Evolutionary conservation across 1,140 invertebrate genomes (phyloP).

Genomic region (Batillaria attramentaria): DNA sequence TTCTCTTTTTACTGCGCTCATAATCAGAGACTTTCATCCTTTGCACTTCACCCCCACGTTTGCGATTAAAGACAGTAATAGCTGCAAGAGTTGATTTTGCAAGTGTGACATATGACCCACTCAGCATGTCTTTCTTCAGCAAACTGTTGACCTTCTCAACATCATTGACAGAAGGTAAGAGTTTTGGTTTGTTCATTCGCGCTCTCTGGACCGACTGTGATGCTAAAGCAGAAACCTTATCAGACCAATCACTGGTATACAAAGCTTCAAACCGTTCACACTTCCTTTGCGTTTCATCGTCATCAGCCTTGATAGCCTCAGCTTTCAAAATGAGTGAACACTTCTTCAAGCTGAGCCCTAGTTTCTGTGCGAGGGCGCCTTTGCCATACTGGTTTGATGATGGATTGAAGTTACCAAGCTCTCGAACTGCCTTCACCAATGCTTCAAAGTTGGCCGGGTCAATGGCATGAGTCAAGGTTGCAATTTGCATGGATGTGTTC

Average conservation of each 20-base stretch:
- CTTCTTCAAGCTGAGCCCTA: too few species aligned
- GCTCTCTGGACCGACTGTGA: not conserved
- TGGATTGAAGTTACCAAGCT: too few species aligned
- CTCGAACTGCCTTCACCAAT: too few species aligned
- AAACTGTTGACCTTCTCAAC: not conserved
- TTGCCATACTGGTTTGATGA: too few species aligned
- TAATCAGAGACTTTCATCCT: not conserved
- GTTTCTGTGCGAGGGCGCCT: not conserved
- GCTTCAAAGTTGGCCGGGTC: too few species aligned
- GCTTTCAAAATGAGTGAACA: too few species aligned
- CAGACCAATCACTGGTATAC: not conserved
- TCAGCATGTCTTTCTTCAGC: not conserved
- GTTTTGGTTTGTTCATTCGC: not conserved
- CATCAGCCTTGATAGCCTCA: too few species aligned
- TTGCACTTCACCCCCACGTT: not conserved
- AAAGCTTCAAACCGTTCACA: too few species aligned
- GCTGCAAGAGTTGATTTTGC: not conserved
- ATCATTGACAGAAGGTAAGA: not conserved
- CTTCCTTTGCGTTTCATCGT: too few species aligned
- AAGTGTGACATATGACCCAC: slow-evolving; percentile 1
- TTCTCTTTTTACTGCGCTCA: not conserved
- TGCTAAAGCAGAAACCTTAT: not conserved
- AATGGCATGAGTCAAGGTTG: too few species aligned
- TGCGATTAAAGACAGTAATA: not conserved
- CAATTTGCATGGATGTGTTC: too few species aligned